Evolutionary conservation across 2,797 vertebrate genomes (phyloP).

Genomic region (Ctenochaetus hawaiiensis): DNA sequence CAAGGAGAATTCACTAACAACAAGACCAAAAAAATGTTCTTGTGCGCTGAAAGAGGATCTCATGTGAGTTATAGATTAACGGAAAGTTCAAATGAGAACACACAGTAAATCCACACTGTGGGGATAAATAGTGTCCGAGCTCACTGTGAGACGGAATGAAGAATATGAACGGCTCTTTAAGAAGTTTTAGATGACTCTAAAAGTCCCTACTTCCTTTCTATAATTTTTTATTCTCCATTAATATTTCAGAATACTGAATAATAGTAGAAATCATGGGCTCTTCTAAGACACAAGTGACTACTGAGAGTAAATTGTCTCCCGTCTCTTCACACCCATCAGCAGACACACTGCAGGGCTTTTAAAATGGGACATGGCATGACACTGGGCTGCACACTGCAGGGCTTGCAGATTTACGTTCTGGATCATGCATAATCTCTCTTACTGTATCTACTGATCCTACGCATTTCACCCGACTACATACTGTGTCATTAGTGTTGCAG

Average conservation of each 20-base stretch:
- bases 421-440: background rate
- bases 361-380: background rate
- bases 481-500: background rate
- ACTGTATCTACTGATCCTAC: background rate
- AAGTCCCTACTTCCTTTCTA: background rate
- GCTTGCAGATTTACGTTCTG: background rate
- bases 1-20: background rate
- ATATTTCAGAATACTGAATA: background rate
- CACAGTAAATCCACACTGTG: background rate
- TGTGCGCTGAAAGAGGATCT: background rate
- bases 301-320: background rate
- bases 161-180: background rate
- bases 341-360: background rate
- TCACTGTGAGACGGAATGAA: background rate
- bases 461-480: background rate
- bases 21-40: background rate
- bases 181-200: no score
- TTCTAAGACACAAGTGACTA: no score
- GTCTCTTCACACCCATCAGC: background rate
- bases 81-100: slow-evolving; percentile 1
- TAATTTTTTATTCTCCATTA: background rate
- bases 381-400: background rate
- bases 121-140: background rate
- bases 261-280: no score
- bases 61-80: slow-evolving; percentile 1